Evolutionary conservation across 2,797 vertebrate genomes (phyloP).

Genomic region (Myiotriccus ornatus): DNA sequence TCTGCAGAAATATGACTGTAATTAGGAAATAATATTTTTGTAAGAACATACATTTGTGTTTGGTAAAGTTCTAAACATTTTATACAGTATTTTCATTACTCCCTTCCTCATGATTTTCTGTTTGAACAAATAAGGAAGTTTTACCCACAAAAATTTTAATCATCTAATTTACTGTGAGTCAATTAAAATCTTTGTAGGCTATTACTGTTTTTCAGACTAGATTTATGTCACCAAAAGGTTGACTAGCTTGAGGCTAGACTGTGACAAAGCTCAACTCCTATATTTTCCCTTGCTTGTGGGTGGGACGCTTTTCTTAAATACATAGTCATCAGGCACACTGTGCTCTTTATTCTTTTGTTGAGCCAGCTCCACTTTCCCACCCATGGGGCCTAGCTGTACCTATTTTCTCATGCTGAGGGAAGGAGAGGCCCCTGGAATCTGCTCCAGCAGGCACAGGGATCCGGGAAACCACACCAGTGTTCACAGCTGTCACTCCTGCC

Average conservation of each 20-base stretch:
- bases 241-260: constrained; percentile 21
- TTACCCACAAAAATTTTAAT: not conserved
- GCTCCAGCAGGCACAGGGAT: not conserved
- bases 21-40: not conserved
- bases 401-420: constrained; percentile 16
- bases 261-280: not conserved
- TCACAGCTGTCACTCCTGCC: not conserved
- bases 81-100: not conserved
- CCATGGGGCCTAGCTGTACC: not conserved
- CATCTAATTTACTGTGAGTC: not conserved
- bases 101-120: not conserved
- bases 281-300: constrained; percentile 28
- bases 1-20: not conserved
- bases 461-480: not conserved
- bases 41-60: not conserved
- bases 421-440: constrained; percentile 45
- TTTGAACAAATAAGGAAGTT: not conserved
- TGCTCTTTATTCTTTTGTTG: constrained; percentile 40
- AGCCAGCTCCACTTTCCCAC: not conserved
- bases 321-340: not conserved
- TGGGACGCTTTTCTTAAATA: not conserved
- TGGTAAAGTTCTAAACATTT: not conserved
- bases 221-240: constrained; percentile 9
- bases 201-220: not conserved
- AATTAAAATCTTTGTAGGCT: constrained; percentile 26